Conservation (phyloP, 2,888 invertebrate species). For the Melinaea menophilus region DNA sequence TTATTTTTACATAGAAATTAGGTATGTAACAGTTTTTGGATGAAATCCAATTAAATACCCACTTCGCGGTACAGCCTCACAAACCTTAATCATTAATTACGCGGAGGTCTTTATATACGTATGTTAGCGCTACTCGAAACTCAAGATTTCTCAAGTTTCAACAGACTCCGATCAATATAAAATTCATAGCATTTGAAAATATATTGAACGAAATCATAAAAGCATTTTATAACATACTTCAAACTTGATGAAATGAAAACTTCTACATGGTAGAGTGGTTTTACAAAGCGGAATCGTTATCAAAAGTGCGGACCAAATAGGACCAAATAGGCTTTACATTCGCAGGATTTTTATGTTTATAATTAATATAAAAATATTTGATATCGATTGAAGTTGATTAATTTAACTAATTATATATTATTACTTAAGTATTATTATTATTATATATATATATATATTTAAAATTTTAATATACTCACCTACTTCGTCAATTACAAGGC, state of each 20-base stretch:
- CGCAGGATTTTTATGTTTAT: background rate
- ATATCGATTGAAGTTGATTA: no score
- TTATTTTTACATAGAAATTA: background rate
- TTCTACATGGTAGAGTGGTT: conserved; percentile 34
- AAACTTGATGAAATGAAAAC: conserved; percentile 44
- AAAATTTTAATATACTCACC: no score
- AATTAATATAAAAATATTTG: no score
- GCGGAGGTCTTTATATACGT: conserved; percentile 18
- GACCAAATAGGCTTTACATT: conserved; percentile 3
- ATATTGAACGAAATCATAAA: conserved; percentile 54
- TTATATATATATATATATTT: no score
- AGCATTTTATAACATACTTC: conserved; percentile 45
- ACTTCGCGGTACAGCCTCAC: background rate
- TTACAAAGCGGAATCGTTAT: conserved; percentile 29
- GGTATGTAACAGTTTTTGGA: background rate
- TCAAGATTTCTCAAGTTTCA: conserved; percentile 26
- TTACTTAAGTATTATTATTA: no score
- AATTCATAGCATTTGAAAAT: conserved; percentile 41
- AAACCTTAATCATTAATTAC: conserved; percentile 23
- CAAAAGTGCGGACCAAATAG: conserved; percentile 19
- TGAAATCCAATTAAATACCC: background rate
- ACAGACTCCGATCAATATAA: conserved; percentile 35
- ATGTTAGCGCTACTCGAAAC: conserved; percentile 27
- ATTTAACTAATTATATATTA: no score
- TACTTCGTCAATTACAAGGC: no score